Evolutionary conservation across 2,113 vertebrate species (phyloP).

Genomic region (Gymnogyps californianus): DNA sequence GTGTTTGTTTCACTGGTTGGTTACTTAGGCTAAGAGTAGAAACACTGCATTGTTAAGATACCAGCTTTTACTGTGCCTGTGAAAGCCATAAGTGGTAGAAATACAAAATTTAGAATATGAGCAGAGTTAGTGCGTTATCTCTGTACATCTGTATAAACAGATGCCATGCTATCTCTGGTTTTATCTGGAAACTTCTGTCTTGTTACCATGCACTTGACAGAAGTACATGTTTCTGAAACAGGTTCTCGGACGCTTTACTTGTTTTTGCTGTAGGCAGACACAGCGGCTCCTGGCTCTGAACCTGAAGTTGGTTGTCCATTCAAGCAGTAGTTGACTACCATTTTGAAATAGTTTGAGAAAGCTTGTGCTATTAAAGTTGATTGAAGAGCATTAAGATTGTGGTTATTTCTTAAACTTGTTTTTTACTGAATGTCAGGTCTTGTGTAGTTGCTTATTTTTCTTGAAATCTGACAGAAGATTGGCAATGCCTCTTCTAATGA

Average conservation of each 20-base stretch:
- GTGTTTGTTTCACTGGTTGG: neutral
- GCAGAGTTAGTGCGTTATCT: neutral
- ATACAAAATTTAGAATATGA: neutral
- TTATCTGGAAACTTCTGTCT: neutral
- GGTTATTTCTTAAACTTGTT: neutral
- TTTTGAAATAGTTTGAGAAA: neutral
- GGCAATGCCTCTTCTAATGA: neutral
- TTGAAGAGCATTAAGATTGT: neutral
- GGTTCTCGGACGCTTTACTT: neutral
- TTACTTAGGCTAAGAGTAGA: neutral
- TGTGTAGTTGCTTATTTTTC: neutral
- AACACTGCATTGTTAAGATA: neutral
- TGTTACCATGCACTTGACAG: rapidly evolving
- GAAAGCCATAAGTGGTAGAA: neutral
- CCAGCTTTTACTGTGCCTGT: neutral
- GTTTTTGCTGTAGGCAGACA: neutral
- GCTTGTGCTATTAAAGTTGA: neutral
- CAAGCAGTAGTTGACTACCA: neutral
- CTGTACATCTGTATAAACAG: neutral
- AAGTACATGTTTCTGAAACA: neutral
- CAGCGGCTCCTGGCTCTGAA: neutral
- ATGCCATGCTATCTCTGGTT: neutral
- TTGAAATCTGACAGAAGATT: neutral
- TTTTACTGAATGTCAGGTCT: neutral
- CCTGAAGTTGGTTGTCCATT: neutral